Evolutionary conservation across 2,888 invertebrate species (phyloP).

Genomic region (Diogma glabrata): DNA sequence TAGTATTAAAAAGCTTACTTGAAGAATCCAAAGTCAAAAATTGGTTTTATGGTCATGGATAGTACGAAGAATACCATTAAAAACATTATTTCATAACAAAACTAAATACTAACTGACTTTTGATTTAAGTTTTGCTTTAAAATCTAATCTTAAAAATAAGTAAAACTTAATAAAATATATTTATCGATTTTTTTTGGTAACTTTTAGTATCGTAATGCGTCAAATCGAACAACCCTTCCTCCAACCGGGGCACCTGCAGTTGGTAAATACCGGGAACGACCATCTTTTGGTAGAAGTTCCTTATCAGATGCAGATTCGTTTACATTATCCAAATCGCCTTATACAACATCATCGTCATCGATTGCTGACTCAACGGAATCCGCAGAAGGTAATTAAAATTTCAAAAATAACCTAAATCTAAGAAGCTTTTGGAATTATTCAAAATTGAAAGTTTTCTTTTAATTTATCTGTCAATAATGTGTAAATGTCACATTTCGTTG

Average conservation of each 20-base stretch:
- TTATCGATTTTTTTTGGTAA: slow-evolving; percentile 9
- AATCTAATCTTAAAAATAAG: too few relatives aligned
- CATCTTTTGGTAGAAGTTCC: slow-evolving; percentile 10
- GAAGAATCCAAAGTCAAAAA: too few relatives aligned
- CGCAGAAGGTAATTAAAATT: slow-evolving; percentile 11
- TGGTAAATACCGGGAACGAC: slow-evolving; percentile 29
- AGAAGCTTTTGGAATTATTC: neutral
- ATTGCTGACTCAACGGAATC: slow-evolving; percentile 9
- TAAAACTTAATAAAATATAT: too few relatives aligned
- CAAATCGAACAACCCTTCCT: slow-evolving; percentile 30
- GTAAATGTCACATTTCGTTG: slow-evolving; percentile 1
- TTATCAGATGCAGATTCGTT: slow-evolving; percentile 15
- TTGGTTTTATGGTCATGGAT: too few relatives aligned
- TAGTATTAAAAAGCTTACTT: too few relatives aligned
- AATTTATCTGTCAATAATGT: neutral
- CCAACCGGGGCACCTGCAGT: slow-evolving; percentile 27
- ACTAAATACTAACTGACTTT: too few relatives aligned
- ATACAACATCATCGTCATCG: slow-evolving; percentile 8
- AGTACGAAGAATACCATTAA: too few relatives aligned
- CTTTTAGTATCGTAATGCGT: slow-evolving; percentile 24
- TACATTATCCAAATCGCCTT: slow-evolving; percentile 9
- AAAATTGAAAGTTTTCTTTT: neutral
- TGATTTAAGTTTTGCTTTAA: too few relatives aligned
- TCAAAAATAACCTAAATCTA: neutral
- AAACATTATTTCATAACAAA: too few relatives aligned